These are phyloP conservation scores for Dermolepida albohirtum DNA, from an alignment of 2,888 invertebrate species.

Conservation along the genomic window DNA sequence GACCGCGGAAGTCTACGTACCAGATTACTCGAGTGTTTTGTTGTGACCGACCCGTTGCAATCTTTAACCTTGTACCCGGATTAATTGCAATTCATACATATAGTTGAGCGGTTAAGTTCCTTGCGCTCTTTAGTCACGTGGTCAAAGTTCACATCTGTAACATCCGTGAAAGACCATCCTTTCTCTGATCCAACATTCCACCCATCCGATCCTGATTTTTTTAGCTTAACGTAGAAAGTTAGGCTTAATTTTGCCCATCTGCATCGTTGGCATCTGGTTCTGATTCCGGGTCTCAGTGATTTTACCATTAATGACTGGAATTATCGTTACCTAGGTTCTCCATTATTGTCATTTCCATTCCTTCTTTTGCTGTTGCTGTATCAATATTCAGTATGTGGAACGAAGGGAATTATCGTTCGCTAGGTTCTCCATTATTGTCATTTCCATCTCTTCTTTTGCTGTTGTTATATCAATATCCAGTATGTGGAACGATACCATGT, in stretches of 20 bases:
- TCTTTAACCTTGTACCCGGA: too few relatives aligned
- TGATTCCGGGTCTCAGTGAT: constrained; percentile 1
- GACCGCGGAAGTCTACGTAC: too few relatives aligned
- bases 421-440: not conserved
- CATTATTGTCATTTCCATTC: too few relatives aligned
- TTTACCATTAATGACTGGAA: not conserved
- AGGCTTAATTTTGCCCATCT: not conserved
- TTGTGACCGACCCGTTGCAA: too few relatives aligned
- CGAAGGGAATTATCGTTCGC: too few relatives aligned
- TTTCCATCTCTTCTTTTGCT: not conserved
- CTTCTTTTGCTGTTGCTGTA: too few relatives aligned
- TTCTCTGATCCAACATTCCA: not conserved
- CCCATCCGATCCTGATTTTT: constrained; percentile 18
- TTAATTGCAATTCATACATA: constrained; percentile 10
- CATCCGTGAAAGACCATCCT: constrained; percentile 8
- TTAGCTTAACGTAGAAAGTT: not conserved
- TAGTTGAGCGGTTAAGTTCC: not conserved
- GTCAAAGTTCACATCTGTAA: not conserved
- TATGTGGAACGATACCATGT: constrained; percentile 1
- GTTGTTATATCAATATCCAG: constrained; percentile 6
- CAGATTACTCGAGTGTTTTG: too few relatives aligned
- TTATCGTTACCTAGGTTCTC: too few relatives aligned
- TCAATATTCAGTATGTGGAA: too few relatives aligned
- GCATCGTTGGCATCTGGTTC: constrained; percentile 6
- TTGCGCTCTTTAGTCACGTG: not conserved